Base-by-base conservation (phyloP, 2,797 vertebrate species). In the Cirrhinus mrigala region DNA sequence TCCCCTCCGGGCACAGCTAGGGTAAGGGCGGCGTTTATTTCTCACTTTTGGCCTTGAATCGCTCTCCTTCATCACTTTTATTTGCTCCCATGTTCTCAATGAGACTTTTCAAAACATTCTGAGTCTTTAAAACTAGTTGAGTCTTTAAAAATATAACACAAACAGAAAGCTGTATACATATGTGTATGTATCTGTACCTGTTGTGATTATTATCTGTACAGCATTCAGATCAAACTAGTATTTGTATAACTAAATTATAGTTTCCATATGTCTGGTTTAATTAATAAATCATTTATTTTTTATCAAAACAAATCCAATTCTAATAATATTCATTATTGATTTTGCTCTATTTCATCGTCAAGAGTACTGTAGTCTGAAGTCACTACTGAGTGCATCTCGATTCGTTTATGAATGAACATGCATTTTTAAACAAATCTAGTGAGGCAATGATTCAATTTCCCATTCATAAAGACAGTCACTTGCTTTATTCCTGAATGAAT, bases 1-100 rank as follows among this genome's bases (percentile, higher is more conserved):
- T 7, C 20, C 66, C 70, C 75, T 22, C 73, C 1, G 12, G 68
- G 83, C 77, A 79, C 27, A 71, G 22, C 74, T 56, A 69, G 48
- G 66, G 56, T 62, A 70, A 70, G 80, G 48, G 66, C 80, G 40
- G 24, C 66, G 50, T 82, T 82, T 82, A 20, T 73, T 82, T 71
- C 16, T 22, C 52, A 73, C 76, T 48, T 78, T 6, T 79, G 20
- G 40, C 40, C 24, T 71, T 52, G 52, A 58, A 18, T 69, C 2
- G 9, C 46, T 58, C 20, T 69, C 71, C 14, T 48, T 44, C 71
- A 48, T 14, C 3, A 8, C 6, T 33, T 22, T 16, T 44, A 9
- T 58, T 58, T 29, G 11, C 80, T 33, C 44, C 73, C 22, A 52
- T 54, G 52, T 10, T 62, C 18, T 73, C 12, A 74, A 29, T 74